These are phyloP conservation scores for Mus caroli DNA, from an alignment of 2,797 vertebrate species.

Conservation along the genomic window DNA sequence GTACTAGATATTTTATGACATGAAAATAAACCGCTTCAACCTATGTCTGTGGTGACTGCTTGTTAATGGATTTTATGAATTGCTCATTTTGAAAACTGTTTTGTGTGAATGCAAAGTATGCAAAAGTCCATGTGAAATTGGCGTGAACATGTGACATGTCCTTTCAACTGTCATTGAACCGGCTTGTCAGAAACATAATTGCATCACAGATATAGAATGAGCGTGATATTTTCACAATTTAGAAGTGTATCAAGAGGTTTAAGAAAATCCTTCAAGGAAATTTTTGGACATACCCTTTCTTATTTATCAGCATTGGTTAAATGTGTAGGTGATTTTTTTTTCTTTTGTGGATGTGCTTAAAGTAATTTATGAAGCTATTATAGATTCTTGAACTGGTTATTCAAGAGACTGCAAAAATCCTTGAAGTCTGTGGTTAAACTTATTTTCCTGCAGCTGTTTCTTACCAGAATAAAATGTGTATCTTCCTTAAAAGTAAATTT, in stretches of 20 bases:
- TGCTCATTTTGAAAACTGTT: slow-evolving; percentile 71
- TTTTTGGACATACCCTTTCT: slow-evolving; percentile 78
- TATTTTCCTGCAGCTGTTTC: slow-evolving; percentile 73
- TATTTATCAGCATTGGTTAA: slow-evolving; percentile 72
- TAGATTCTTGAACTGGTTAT: slow-evolving; percentile 72
- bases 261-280: slow-evolving; percentile 75
- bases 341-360: slow-evolving; percentile 73
- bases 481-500: slow-evolving; percentile 66
- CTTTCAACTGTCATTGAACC: slow-evolving; percentile 73
- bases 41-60: slow-evolving; percentile 89
- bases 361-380: slow-evolving; percentile 75
- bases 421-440: slow-evolving; percentile 66
- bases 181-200: slow-evolving; percentile 67
- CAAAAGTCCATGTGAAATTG: slow-evolving; percentile 64
- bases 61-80: slow-evolving; percentile 63
- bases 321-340: slow-evolving; percentile 71
- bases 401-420: slow-evolving; percentile 73
- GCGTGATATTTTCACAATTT: slow-evolving; percentile 88
- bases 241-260: slow-evolving; percentile 81
- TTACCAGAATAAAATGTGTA: slow-evolving; percentile 66
- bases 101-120: slow-evolving; percentile 40
- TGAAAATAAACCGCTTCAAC: slow-evolving; percentile 89
- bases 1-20: slow-evolving; percentile 80
- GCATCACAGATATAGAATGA: slow-evolving; percentile 89
- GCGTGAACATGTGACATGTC: slow-evolving; percentile 54